Base-by-base conservation (phyloP, 2,113 vertebrate genomes). In the Syrmaticus mikado region DNA sequence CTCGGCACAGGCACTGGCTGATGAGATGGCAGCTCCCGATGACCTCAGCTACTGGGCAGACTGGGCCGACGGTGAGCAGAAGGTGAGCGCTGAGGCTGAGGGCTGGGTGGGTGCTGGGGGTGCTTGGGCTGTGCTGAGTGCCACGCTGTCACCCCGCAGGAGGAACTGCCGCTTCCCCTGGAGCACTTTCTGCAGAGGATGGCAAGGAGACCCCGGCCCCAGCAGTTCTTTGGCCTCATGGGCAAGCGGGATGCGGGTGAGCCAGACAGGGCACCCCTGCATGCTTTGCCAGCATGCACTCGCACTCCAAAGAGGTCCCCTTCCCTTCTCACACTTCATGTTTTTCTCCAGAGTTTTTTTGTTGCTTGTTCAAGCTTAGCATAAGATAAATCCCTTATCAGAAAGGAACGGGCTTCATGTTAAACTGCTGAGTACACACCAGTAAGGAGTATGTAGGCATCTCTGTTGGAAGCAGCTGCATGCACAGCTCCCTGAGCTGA, bases 161-260 rank as follows among this genome's bases (percentile, higher is more conserved):
- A 98, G 88, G 96, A 98, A 84, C 91, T 98, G 92, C 94, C 97
- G 4, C 96, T 98, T 55, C 97, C 97, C 96, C 97, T 99, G 94
- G 98, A 98, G 97, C 98, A 99, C 79, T 97, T 99, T 40, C 97
- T 99, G 77, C 98, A 98, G 97, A 98, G 99, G 96, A 99, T 99
- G 97, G 98, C 98, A 21, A 97, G 99, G 57, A 99, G 99, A 98
- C 99, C 99, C n/a, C 98, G 98, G 88, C 98, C 99, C 19, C 98
- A 99, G 82, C 99, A 99, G 97, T 99, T 99, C 97, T 98, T 98
- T 50, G 99, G 99, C 52, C 98, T 99, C 90, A 99, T 99, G 99
- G 99, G 99, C 87, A 99, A 99, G 86, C 97, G 99, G 75, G 98
- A 99, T 72, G 98, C 98, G 48, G 98, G 99, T 99, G 97, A 98